Conservation (phyloP, 2,113 vertebrate genomes). For the Carassius auratus region DNA sequence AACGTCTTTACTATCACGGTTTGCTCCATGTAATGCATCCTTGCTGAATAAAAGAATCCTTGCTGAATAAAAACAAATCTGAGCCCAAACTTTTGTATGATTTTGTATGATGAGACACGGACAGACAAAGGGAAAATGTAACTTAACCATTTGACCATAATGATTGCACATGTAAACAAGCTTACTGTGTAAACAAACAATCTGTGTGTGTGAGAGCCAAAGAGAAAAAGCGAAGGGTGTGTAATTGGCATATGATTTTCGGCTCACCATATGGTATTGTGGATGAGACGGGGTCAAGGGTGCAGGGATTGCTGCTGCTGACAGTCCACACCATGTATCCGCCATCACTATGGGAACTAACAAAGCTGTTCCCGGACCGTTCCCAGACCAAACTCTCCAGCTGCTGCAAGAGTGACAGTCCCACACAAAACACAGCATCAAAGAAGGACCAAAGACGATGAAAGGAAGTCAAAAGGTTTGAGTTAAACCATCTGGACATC, state of each 20-base stretch:
- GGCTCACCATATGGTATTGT: slow-evolving; percentile 87
- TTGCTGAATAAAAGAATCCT: no score
- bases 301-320: slow-evolving; percentile 64
- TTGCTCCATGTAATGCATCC: no score
- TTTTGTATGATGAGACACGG: neutral
- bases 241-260: neutral
- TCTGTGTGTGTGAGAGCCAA: neutral
- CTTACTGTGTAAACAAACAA: neutral
- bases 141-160: neutral
- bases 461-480: slow-evolving; percentile 28
- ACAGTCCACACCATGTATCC: slow-evolving; percentile 88
- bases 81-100: neutral
- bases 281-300: slow-evolving; percentile 78
- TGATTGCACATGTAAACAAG: neutral
- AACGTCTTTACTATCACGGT: no score
- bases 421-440: neutral
- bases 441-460: neutral
- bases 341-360: slow-evolving; percentile 94
- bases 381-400: slow-evolving; percentile 95
- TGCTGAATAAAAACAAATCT: no score
- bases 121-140: neutral
- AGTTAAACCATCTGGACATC: slow-evolving; percentile 21
- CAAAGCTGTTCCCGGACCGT: slow-evolving; percentile 80
- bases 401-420: slow-evolving; percentile 76
- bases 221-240: neutral